Evolutionary conservation across 1,140 invertebrate species (phyloP).

Genomic region (Yoshiicerus persimilis): DNA sequence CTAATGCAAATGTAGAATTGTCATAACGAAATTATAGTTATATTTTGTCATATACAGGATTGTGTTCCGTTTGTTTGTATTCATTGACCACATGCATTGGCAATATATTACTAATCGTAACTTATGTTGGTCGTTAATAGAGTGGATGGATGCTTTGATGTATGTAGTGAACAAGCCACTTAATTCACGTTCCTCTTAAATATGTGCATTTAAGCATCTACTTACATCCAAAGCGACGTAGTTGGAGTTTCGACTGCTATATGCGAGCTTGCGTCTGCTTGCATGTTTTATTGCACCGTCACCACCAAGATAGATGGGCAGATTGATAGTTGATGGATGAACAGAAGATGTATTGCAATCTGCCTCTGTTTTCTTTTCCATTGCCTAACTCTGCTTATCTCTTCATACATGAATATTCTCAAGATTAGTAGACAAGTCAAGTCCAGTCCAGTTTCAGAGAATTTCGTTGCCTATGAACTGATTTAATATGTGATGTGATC

Average conservation of each 20-base stretch:
- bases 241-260: neutral
- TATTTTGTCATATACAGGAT: neutral
- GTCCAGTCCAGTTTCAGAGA: neutral
- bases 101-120: neutral
- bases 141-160: neutral
- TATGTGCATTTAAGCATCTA: neutral
- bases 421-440: neutral
- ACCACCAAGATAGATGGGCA: neutral
- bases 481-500: neutral
- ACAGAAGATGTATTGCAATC: constrained; percentile 14
- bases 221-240: neutral
- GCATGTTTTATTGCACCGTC: constrained; percentile 7
- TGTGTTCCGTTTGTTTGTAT: neutral
- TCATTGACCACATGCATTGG: neutral
- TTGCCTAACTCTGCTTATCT: neutral
- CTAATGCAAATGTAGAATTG: neutral
- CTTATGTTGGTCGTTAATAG: neutral
- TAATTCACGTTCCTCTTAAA: neutral
- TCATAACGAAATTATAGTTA: neutral
- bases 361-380: neutral
- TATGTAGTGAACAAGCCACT: neutral
- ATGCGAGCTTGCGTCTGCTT: neutral
- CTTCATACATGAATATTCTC: neutral
- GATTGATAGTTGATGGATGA: constrained; percentile 13
- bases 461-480: neutral